Evolutionary conservation across 2,888 invertebrate species (phyloP), one percentile per base, ranked within the genome.

Genomic region (Erannis defoliaria): DNA sequence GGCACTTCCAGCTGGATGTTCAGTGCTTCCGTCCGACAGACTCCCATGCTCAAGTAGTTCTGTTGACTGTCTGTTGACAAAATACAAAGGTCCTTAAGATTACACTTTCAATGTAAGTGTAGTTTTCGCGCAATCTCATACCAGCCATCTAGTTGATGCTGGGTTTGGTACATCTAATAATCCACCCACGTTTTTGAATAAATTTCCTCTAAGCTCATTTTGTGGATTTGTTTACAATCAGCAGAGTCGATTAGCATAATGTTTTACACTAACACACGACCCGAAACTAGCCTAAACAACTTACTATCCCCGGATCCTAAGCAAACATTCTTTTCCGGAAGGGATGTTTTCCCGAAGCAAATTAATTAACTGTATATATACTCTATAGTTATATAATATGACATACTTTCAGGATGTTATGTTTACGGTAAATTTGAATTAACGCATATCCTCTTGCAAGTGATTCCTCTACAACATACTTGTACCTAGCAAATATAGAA

Each of bases 1-100:
- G 88, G 87, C 6, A 93, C 90, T 74, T 93, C 93, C 45, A 93
- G 69, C 57, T 93, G 92, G 14, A 92, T 81, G 61, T 90, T 92
- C 62, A 93, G 66, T 0, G 91, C 86, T 63, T 93, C 93, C 0
- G 90, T 89, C 48, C 92, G 82, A 68, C 93, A 93, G 0, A 93
- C 87, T 0, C 90, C 93, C 80, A 92, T 87, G 49, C 85, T 89
- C 84, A 90, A 88, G 74, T 89, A 90, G 76, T 87, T 89, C 64
- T 89, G 90, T 74, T 90, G 90, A 61, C 77, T 85, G 26, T 88
- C 89, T 80, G 72, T 65, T 31, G 18, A 31, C 18, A 46, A 33
- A 19, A 31, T n/a, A n/a, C n/a, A n/a, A n/a, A n/a, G n/a, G n/a
- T n/a, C n/a, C n/a, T n/a, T n/a, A n/a, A n/a, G n/a, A n/a, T n/a